Conservation (phyloP, 2,797 vertebrate species). For the Petrocephalus sullivani region DNA sequence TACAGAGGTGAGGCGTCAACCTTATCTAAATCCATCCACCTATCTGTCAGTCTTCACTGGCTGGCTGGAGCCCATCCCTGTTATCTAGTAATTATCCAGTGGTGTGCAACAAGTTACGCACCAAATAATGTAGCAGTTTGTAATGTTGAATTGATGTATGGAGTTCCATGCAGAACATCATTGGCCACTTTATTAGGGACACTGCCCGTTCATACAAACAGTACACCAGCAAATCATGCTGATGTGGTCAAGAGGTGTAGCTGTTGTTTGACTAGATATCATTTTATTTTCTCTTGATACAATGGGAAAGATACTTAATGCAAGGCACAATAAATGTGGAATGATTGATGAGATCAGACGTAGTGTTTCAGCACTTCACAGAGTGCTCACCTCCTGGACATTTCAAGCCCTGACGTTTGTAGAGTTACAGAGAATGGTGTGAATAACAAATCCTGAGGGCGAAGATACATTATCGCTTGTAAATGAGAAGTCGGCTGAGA, state of each 20-base stretch:
- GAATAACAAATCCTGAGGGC: not conserved
- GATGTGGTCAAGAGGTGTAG: not conserved
- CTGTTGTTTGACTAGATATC: not conserved
- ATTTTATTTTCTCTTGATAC: not conserved
- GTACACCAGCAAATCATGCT: not conserved
- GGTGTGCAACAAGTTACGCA: not conserved
- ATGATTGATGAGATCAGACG: not conserved
- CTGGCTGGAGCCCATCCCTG: not conserved
- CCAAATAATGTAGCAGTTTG: not conserved
- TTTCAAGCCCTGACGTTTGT: not conserved
- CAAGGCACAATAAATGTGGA: not conserved
- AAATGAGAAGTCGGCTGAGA: not conserved
- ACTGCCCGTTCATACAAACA: not conserved
- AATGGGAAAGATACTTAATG: not conserved
- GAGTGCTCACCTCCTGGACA: not conserved
- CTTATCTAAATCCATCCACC: not conserved
- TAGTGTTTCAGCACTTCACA: not conserved
- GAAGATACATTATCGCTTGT: not conserved
- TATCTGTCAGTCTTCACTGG: not conserved
- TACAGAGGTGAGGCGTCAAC: slow-evolving; percentile 63
- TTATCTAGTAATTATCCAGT: not conserved
- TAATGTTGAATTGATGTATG: not conserved
- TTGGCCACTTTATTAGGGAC: not conserved
- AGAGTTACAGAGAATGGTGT: not conserved
- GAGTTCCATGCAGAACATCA: not conserved